Percentiles rank a stretch among this genome's conserved stretches.
Conservation (phyloP, 2,113 vertebrate genomes). For the Amphilophus citrinellus region DNA sequence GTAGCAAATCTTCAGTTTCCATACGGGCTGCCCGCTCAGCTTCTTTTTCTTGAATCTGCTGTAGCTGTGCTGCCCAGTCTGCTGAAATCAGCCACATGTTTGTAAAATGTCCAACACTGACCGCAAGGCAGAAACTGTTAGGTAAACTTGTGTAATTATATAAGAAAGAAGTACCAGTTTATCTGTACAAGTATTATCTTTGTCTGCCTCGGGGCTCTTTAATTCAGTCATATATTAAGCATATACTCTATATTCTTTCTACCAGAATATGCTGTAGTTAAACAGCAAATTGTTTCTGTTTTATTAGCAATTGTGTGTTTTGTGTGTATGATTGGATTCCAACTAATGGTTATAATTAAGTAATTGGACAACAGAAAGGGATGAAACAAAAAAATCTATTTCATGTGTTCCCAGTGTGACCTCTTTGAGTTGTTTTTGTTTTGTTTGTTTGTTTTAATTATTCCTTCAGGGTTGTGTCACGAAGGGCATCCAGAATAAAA, state of each 20-base stretch:
- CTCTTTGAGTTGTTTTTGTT: not conserved
- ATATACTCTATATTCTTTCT: not conserved
- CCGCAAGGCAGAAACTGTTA: not conserved
- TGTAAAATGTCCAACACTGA: not conserved
- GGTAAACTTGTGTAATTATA: not conserved
- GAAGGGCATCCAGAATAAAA: too few relatives aligned
- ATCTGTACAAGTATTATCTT: not conserved
- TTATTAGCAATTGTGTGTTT: not conserved
- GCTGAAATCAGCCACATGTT: not conserved
- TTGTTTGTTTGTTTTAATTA: too few relatives aligned
- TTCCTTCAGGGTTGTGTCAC: too few relatives aligned
- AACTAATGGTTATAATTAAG: not conserved
- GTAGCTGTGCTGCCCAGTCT: not conserved
- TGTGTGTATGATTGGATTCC: not conserved
- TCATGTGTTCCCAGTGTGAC: not conserved
- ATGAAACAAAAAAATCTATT: not conserved
- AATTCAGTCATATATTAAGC: not conserved
- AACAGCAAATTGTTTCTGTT: not conserved
- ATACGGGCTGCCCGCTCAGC: not conserved
- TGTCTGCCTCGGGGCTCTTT: not conserved
- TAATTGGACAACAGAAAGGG: too few relatives aligned
- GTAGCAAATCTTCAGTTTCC: not conserved
- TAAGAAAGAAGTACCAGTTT: conserved; percentile 8
- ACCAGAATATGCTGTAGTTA: not conserved
- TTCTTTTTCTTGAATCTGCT: not conserved